A percentile compares a stretch with the other conserved stretches of the same genome.
Evolutionary conservation across 2,888 invertebrate species (phyloP).

Genomic region (Drosophila pseudotakahashii): DNA sequence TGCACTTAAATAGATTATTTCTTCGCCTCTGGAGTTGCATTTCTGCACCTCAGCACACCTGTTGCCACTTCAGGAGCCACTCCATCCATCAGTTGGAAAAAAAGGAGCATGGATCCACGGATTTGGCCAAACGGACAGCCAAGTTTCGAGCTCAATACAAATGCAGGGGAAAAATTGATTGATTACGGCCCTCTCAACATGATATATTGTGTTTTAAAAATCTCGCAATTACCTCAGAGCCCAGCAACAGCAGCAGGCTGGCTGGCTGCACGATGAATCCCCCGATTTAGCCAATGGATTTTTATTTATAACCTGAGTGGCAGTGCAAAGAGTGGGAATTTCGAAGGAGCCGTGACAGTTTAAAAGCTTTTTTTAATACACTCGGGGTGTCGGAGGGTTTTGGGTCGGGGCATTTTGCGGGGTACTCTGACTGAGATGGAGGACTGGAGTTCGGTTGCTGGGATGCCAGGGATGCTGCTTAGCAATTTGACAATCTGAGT

Average conservation of each 20-base stretch:
- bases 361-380: constrained; percentile 79
- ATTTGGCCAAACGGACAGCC: constrained; percentile 1
- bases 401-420: no score
- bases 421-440: neutral
- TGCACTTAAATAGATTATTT: neutral
- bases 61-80: constrained; percentile 17
- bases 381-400: constrained; percentile 23
- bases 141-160: constrained; percentile 25
- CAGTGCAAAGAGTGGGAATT: constrained; percentile 22
- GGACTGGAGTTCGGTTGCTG: constrained; percentile 10
- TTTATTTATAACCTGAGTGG: constrained; percentile 65
- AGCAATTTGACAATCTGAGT: constrained; percentile 57
- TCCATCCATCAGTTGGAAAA: constrained; percentile 16
- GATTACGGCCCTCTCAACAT: constrained; percentile 64
- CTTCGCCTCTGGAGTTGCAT: constrained; percentile 4
- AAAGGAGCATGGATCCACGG: constrained; percentile 16
- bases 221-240: constrained; percentile 65
- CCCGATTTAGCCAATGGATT: constrained; percentile 59
- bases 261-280: constrained; percentile 45
- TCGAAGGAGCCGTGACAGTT: constrained; percentile 64
- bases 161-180: constrained; percentile 61
- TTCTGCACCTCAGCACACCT: constrained; percentile 12
- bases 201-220: constrained; percentile 66
- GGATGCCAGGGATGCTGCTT: constrained; percentile 46
- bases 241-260: constrained; percentile 1